Evolutionary conservation across 2,113 vertebrate species (phyloP), one percentile per base, ranked within the genome.

Genomic region (Trematomus loennbergii): DNA sequence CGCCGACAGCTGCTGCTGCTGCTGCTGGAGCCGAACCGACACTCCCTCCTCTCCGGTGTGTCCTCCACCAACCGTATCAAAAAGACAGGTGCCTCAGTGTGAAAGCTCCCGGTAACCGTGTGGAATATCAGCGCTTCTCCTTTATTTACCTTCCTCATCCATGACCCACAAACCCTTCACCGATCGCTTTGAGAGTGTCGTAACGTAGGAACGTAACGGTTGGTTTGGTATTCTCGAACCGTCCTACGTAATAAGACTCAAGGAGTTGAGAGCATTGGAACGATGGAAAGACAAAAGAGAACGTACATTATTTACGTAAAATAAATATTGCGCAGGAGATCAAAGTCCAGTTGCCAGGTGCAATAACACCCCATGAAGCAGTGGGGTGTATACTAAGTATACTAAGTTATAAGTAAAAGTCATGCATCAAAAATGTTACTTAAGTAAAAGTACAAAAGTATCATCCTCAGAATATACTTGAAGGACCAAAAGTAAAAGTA

Each of bases 91-190:
- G n/a, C 46, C 63, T 18, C 70, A 9, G 57, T 33, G 57, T 55
- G 54, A n/a, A 72, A 65, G 6, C 66, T 50, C 49, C 43, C 72
- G 46, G 62, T 17, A 67, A 72, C 58, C 58, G 72, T 53, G 48
- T 2, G 40, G 70, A 68, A 61, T 60, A 5, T 20, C 16, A 63
- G 36, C 63, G 75, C 79, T 16, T 22, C 75, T 85, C 61, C 71
- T 82, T 84, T 93, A 89, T 94, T 92, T 93, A 94, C 87, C 91
- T 90, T 90, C 85, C 84, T 90, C 87, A 86, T 90, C 87, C 89
- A 93, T 93, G 89, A 93, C 91, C 91, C 88, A 86, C 85, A 81
- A 87, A 84, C 80, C 79, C 88, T 70, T 71, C 84, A 75, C 75
- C 53, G 81, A 75, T 12, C 72, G 40, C 57, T 25, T 12, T 33